A percentile compares a stretch with the other conserved stretches of the same genome.
These are phyloP conservation scores for Branchinecta lynchi DNA, from an alignment of 1,140 invertebrate genomes.

Conservation along the genomic window DNA sequence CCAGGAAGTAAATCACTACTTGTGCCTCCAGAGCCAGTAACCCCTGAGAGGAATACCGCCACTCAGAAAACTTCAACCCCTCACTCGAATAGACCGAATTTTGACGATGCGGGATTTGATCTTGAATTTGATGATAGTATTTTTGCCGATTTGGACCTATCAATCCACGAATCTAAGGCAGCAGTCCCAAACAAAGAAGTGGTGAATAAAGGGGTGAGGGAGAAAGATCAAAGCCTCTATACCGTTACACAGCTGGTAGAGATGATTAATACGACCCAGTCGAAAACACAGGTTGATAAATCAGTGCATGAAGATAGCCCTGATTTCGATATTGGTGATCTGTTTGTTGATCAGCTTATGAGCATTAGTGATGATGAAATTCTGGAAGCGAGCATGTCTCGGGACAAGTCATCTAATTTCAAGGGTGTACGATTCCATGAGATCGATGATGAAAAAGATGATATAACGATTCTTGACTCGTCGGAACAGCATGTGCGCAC, in stretches of 20 bases:
- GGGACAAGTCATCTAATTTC: neutral
- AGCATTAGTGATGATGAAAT: neutral
- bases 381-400: neutral
- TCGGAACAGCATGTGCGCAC: neutral
- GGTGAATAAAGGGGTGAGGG: neutral
- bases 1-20: no score
- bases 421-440: neutral
- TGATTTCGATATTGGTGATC: neutral
- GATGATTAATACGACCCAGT: neutral
- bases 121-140: no score
- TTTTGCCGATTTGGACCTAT: no score
- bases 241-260: neutral
- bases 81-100: no score
- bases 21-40: no score
- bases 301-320: neutral
- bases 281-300: neutral
- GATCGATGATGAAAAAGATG: neutral
- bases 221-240: neutral
- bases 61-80: no score
- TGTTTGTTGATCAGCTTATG: neutral
- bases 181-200: no score
- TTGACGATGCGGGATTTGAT: no score
- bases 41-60: no score
- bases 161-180: no score
- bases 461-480: neutral